phyloP scores from a whole-genome alignment of 2,113 vertebrate genomes.

The Nycticorax nycticorax region DNA sequence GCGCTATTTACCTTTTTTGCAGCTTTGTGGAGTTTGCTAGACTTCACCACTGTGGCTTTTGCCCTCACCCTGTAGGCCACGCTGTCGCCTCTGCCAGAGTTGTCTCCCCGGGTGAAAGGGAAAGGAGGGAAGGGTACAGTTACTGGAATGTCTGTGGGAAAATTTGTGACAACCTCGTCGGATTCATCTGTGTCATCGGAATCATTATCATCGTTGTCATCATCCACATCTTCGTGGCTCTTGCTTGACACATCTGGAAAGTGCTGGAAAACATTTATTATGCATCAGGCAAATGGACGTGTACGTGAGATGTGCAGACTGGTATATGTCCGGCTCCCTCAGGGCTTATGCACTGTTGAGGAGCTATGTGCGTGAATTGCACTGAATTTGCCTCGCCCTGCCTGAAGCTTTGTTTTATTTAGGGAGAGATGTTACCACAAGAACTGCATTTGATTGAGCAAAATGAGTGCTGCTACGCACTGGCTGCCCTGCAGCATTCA shows the following conservation, averaged over 20 bases:
- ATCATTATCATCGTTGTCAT: constrained; percentile 35
- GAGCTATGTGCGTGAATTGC: rapidly evolving
- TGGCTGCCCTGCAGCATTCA: background rate
- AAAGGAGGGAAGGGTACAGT: constrained; percentile 15
- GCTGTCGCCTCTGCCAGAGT: constrained; percentile 68
- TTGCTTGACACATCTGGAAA: constrained; percentile 46
- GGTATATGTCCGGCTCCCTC: background rate
- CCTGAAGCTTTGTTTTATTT: background rate
- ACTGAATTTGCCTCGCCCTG: background rate
- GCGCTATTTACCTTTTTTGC: constrained; percentile 55
- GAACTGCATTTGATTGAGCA: background rate
- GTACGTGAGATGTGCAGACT: background rate
- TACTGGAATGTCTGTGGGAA: constrained; percentile 39
- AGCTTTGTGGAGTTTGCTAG: background rate
- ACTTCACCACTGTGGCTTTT: background rate
- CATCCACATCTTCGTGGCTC: constrained; percentile 58
- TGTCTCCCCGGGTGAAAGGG: constrained; percentile 46
- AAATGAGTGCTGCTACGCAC: background rate
- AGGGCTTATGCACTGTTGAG: background rate
- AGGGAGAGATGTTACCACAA: background rate
- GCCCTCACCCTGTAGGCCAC: constrained; percentile 45
- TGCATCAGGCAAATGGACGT: background rate
- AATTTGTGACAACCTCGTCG: constrained; percentile 12
- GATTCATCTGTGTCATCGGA: constrained; percentile 73
- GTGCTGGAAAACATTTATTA: constrained; percentile 49